These are phyloP conservation scores for Drosophila imparisetae DNA, from an alignment of 2,888 invertebrate genomes.

Conservation along the genomic window DNA sequence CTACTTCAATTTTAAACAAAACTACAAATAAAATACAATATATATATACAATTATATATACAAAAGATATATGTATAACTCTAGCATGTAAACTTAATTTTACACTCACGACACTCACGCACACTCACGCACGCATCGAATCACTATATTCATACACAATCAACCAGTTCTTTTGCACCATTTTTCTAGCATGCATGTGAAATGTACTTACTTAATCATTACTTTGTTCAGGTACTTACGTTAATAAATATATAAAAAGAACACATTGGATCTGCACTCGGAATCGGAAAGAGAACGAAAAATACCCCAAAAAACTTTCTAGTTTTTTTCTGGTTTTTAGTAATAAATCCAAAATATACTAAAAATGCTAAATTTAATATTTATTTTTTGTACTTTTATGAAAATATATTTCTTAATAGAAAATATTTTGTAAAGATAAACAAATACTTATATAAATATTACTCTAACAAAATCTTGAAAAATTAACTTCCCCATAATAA, in stretches of 20 bases:
- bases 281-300: not conserved
- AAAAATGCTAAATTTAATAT: too few species aligned
- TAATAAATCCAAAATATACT: not conserved
- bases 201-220: not conserved
- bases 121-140: conserved; percentile 1
- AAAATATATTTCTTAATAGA: too few species aligned
- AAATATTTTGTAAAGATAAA: too few species aligned
- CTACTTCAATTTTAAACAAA: not conserved
- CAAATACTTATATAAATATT: not conserved
- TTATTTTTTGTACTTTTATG: too few species aligned
- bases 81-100: conserved; percentile 10
- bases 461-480: too few species aligned
- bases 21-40: not conserved
- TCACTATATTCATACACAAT: not conserved
- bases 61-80: not conserved
- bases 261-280: not conserved
- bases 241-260: not conserved
- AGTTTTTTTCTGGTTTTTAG: not conserved
- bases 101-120: conserved; percentile 1
- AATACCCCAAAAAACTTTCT: not conserved
- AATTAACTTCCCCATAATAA: too few species aligned
- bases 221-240: not conserved
- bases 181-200: not conserved
- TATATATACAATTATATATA: not conserved
- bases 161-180: not conserved